phyloP scores from a whole-genome alignment of 2,113 vertebrate genomes.

The Daboia siamensis region DNA sequence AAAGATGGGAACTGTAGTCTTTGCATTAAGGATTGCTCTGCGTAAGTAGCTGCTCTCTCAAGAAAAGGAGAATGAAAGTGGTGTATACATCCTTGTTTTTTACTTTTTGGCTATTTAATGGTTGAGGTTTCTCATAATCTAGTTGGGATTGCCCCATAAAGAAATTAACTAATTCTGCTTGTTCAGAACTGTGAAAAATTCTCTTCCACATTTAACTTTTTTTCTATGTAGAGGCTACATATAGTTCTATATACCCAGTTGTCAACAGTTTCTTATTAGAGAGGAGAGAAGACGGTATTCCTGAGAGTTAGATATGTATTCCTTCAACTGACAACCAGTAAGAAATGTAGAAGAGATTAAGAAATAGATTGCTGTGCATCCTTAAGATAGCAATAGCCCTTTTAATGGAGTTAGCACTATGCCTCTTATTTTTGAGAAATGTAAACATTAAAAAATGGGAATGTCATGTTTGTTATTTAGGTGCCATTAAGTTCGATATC shows the following conservation, averaged over 20 bases:
- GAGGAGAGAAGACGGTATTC: background rate
- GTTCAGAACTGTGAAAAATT: background rate
- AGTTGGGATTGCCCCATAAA: background rate
- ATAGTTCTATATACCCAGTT: background rate
- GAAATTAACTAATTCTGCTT: background rate
- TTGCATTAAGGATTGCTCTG: conserved; percentile 85
- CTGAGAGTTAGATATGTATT: background rate
- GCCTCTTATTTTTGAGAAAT: background rate
- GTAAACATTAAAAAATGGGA: background rate
- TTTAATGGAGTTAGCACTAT: background rate
- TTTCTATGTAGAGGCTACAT: background rate
- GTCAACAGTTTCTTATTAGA: background rate
- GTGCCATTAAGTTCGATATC: background rate
- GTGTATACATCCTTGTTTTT: background rate
- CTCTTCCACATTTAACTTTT: background rate
- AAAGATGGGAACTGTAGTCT: conserved; percentile 86
- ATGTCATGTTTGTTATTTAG: background rate
- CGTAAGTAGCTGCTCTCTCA: conserved; percentile 66
- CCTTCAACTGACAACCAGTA: background rate
- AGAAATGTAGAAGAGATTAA: background rate
- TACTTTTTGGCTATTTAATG: background rate
- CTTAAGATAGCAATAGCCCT: background rate
- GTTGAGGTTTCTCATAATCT: background rate
- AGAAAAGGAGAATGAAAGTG: background rate
- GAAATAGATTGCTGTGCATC: background rate